Base-by-base conservation (phyloP, 2,113 vertebrate species). In the Gymnogyps californianus region DNA sequence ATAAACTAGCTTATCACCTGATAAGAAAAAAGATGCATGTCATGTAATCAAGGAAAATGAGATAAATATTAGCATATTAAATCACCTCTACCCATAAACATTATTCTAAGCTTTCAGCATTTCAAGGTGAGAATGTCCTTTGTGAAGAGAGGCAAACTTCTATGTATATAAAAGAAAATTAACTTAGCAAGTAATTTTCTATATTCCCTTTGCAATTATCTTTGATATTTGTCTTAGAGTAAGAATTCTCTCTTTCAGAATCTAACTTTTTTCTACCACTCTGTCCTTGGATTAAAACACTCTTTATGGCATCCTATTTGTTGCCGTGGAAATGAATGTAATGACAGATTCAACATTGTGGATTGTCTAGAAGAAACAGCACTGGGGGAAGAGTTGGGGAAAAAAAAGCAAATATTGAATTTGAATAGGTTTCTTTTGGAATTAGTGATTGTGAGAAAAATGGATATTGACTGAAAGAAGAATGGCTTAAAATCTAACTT, bases 21-120 rank as follows among this genome's bases (percentile, higher is more conserved):
- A 93, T 97, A 89, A 82, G 91, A 96, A 96, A 98, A 96, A 96
- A 94, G 31, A 94, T 83, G 67, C 77, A 54, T 96, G 92, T 78
- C 62, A 24, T 76, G 82, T 90, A 97, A 97, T 98, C 96, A 98
- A 97, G 96, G 91, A 76, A 92, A 96, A 95, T 94, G 38, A 85
- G 91, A 96, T 94, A 96, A 97, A 97, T 97, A 96, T 90, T 96
- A 95, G 34, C 91, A 90, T 92, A 77, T 76, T 89, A 96, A 97
- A 96, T 97, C 90, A 95, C 54, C 24, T 96, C 79, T 94, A 76
- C 67, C n/a, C 49, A 81, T 74, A 87, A 94, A 83, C 20, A 40
- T 36, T 91, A 57, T 66, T 94, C 84, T 54, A 29, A 94, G n/a
- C 13, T 0, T 70, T 54, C 76, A 74, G 25, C 59, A 82, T 71